Conservation (phyloP, 1,140 invertebrate genomes). For the Gonioctena quinquepunctata region DNA sequence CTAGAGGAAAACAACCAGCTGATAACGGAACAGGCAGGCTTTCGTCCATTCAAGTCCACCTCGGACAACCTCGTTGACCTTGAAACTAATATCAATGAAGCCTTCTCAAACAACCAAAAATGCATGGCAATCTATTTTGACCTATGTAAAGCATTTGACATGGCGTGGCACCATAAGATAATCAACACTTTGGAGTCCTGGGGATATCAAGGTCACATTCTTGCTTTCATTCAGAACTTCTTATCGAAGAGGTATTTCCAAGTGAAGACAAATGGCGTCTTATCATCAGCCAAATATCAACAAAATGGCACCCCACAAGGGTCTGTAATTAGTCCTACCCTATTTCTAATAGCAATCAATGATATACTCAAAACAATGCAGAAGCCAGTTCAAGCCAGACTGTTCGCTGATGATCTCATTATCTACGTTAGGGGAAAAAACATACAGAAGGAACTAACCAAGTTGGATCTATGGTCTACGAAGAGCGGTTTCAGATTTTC, state of each 20-base stretch:
- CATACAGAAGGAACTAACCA: background rate
- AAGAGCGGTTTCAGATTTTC: background rate
- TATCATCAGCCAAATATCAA: background rate
- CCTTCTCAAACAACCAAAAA: constrained; percentile 14
- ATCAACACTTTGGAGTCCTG: constrained; percentile 7
- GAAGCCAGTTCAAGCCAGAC: background rate
- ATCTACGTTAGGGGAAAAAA: background rate
- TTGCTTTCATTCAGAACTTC: constrained; percentile 23
- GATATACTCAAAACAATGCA: background rate
- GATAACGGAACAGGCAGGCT: constrained; percentile 17
- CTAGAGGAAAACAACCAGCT: constrained; percentile 15
- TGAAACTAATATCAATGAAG: constrained; percentile 18
- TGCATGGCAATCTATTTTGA: constrained; percentile 24
- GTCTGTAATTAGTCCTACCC: constrained; percentile 19
- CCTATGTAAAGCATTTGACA: constrained; percentile 21
- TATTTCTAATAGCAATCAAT: background rate
- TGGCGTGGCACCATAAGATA: constrained; percentile 14
- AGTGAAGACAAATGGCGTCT: background rate
- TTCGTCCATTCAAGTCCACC: constrained; percentile 20
- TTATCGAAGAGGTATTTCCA: constrained; percentile 15
- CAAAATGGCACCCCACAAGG: constrained; percentile 15
- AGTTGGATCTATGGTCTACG: background rate
- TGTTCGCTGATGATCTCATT: constrained; percentile 21
- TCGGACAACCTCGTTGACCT: constrained; percentile 25
- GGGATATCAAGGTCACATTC: constrained; percentile 9